Conservation (phyloP, 2,888 invertebrate genomes). For the Resseliella maxima region DNA sequence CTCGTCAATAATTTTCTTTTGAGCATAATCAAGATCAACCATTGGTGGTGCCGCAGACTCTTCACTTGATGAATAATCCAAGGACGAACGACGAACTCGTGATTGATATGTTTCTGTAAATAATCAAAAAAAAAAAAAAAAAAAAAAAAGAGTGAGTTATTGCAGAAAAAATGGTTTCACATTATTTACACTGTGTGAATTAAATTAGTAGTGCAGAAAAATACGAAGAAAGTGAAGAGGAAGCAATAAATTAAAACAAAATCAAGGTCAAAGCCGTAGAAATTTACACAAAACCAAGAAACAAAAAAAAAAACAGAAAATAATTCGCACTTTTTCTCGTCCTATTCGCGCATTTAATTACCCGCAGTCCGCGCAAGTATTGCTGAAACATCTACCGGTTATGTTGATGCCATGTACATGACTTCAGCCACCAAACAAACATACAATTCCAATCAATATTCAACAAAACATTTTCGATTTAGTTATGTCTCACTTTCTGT, state of each 20-base stretch:
- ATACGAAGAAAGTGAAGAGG: conserved; percentile 11
- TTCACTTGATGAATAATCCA: conserved; percentile 56
- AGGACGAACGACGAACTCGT: conserved; percentile 72
- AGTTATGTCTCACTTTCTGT: background rate
- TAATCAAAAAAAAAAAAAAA: background rate
- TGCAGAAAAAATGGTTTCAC: background rate
- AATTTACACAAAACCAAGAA: background rate
- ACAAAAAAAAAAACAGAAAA: background rate
- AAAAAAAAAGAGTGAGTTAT: background rate
- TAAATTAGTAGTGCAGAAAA: background rate
- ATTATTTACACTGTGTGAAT: background rate
- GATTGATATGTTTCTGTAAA: conserved; percentile 61
- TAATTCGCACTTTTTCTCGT: background rate
- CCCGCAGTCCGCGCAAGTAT: background rate
- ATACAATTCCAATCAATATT: background rate
- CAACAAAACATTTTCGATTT: background rate
- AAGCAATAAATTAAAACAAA: conserved; percentile 7
- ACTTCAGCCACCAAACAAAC: background rate
- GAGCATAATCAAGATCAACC: conserved; percentile 78
- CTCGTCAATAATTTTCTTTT: conserved; percentile 81
- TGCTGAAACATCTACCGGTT: conserved; percentile 9
- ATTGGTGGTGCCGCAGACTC: conserved; percentile 66
- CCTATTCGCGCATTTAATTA: background rate
- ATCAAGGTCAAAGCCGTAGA: conserved; percentile 1
- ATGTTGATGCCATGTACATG: background rate